Evolutionary conservation across 1,140 invertebrate species (phyloP).

Genomic region (Papilio xuthus): DNA sequence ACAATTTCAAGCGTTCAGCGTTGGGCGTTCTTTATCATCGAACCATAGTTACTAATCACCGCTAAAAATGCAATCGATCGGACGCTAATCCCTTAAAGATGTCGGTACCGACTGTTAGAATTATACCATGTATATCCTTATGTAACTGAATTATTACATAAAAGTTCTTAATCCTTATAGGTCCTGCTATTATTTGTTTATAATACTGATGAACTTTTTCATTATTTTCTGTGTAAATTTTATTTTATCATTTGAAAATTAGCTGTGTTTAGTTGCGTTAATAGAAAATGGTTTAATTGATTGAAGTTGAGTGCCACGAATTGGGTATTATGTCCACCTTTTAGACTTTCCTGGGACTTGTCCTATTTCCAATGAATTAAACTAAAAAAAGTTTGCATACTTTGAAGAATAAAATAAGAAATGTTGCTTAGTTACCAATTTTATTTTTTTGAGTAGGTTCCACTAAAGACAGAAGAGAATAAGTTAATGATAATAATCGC

Average conservation of each 20-base stretch:
- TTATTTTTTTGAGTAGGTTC: too few species aligned
- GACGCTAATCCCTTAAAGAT: too few species aligned
- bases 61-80: too few species aligned
- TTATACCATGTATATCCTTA: too few species aligned
- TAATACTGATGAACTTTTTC: not conserved
- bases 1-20: too few species aligned
- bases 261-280: not conserved
- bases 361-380: not conserved
- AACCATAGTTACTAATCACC: too few species aligned
- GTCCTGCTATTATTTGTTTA: not conserved
- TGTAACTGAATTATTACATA: not conserved
- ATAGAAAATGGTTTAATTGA: not conserved
- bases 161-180: not conserved
- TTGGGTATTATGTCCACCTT: not conserved
- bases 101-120: too few species aligned
- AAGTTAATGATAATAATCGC: too few species aligned
- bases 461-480: too few species aligned
- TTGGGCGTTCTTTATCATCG: too few species aligned
- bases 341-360: not conserved
- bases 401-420: not conserved
- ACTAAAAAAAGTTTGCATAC: not conserved
- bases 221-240: not conserved
- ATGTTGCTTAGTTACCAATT: too few species aligned
- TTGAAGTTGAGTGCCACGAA: not conserved
- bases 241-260: not conserved